A percentile compares a stretch with the other conserved stretches of the same genome.
phyloP scores from a whole-genome alignment of 2,888 invertebrate species.

The Argyra leucocephala region DNA sequence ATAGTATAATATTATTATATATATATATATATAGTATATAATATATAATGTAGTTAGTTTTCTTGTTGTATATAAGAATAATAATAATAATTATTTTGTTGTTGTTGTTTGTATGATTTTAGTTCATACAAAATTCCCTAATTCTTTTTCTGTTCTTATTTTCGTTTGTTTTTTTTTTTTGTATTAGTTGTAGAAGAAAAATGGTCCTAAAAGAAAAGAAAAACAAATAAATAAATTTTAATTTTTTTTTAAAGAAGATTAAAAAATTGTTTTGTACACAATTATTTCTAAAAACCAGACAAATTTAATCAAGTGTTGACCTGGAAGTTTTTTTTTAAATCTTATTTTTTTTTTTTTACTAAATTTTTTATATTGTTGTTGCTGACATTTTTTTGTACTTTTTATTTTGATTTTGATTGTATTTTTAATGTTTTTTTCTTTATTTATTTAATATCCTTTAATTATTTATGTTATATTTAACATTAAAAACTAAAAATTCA shows the following conservation, averaged over 20 bases:
- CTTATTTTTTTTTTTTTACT: no score
- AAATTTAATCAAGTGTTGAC: neutral
- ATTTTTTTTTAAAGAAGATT: no score
- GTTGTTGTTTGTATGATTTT: neutral
- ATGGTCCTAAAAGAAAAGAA: neutral
- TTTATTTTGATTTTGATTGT: no score
- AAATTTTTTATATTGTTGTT: no score
- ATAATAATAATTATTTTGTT: neutral
- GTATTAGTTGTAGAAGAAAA: neutral
- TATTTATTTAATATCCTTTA: no score
- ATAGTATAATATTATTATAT: neutral
- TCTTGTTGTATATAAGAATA: neutral
- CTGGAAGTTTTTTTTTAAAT: neutral
- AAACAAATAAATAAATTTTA: neutral
- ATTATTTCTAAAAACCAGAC: neutral
- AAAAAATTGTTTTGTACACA: neutral
- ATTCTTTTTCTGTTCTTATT: neutral
- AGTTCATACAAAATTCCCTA: neutral
- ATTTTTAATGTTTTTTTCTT: no score
- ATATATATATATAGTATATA: neutral
- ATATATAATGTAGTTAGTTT: neutral
- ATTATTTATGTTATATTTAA: no score
- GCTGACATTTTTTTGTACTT: no score
- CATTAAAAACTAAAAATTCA: no score
- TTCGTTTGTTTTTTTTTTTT: no score